Conservation (phyloP, 2,797 vertebrate species). For the Pogoniulus pusillus region DNA sequence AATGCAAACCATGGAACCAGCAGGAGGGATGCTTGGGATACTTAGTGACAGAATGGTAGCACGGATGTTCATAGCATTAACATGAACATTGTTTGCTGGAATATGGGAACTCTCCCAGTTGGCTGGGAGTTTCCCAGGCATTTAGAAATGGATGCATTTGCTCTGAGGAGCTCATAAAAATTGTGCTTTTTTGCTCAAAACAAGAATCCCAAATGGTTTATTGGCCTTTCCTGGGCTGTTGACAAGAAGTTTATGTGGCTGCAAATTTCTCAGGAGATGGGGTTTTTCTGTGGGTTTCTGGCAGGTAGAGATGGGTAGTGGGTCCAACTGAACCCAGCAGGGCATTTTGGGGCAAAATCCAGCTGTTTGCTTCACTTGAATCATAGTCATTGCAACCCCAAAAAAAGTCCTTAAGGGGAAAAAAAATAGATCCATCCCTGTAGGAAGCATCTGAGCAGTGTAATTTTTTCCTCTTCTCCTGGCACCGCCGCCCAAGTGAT, state of each 20-base stretch:
- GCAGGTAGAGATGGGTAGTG: accelerated
- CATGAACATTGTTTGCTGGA: slow-evolving; percentile 11
- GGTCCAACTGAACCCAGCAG: background rate
- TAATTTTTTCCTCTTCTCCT: background rate
- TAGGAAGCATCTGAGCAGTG: background rate
- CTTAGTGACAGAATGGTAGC: background rate
- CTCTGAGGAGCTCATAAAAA: background rate
- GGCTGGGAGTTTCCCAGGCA: slow-evolving; percentile 25
- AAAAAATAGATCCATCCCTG: background rate
- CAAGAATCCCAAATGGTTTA: background rate
- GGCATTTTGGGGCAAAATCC: background rate
- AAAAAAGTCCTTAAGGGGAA: background rate
- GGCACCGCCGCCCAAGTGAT: background rate
- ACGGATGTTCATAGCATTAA: too few species aligned
- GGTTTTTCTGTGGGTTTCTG: background rate
- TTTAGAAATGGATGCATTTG: background rate
- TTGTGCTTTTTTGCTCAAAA: background rate
- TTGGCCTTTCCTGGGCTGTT: accelerated
- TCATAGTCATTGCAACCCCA: background rate
- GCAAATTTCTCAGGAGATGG: background rate
- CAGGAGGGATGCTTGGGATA: background rate
- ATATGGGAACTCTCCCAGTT: background rate
- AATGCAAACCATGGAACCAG: background rate
- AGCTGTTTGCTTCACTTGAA: background rate
- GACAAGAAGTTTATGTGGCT: accelerated